Evolutionary conservation across 2,888 invertebrate species (phyloP), one percentile per base, ranked within the genome.

Genomic region (Hemaris fuciformis): DNA sequence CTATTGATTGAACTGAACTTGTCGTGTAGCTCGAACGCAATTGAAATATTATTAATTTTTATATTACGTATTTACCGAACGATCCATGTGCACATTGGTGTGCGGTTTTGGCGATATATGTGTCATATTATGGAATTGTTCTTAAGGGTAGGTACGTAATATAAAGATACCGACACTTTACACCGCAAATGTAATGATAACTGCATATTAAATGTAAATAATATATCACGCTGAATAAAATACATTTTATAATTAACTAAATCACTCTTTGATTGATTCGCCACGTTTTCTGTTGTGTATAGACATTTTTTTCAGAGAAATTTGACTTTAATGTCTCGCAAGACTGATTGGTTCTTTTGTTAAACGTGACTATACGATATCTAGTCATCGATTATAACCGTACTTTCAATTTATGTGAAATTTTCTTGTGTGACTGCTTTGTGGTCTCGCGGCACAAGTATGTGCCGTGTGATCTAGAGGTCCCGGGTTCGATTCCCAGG

Each of bases 181-280:
- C 34, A 46, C 45, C 31, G 31, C 34, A 18, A 46, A 38, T 38
- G 20, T 46, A 34, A 23, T 20, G 8, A 22, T 23, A 53, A 53
- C 31, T 31, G 53, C 53, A 73, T 69, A 74, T 76, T 80, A 66
- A 27, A 53, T 53, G 53, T 53, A 53, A 53, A 53, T 53, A 53
- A 31, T 53, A 27, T 31, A 53, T 31, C 53, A 53, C 27, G 53
- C 53, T 53, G 53, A 53, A 73, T 74, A 80, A 73, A 89, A 89
- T 89, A 88, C 87, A 89, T 85, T 67, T 75, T 79, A 80, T 83
- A 80, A 84, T 84, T 81, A 78, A 81, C 77, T 76, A 75, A 3
- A 60, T 59, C 15, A 25, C 56, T 70, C 58, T 66, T 67, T 69
- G 71, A 69, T 62, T 70, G 74, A 27, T 8, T n/a, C n/a, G n/a